Evolutionary conservation across 2,888 invertebrate genomes (phyloP).

Genomic region (Zaprionus obscuricornis): DNA sequence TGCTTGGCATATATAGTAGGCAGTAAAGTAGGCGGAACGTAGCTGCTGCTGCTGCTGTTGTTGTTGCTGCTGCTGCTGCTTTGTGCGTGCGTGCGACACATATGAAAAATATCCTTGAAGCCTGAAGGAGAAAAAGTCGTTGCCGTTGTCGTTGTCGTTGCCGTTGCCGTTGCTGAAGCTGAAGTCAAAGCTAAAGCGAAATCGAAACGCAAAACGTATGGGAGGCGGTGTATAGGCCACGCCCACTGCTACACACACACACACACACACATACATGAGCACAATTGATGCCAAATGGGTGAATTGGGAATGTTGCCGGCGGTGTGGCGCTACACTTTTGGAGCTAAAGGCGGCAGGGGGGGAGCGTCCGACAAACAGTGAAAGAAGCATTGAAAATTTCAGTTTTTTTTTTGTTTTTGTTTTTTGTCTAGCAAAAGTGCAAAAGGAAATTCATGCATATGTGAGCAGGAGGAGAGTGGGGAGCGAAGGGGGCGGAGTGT

Average conservation of each 20-base stretch:
- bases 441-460: constrained; percentile 78
- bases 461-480: constrained; percentile 38
- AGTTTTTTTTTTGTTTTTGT: too few relatives aligned
- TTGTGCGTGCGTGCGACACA: constrained; percentile 73
- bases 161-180: too few relatives aligned
- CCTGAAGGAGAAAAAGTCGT: constrained; percentile 10
- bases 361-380: too few relatives aligned
- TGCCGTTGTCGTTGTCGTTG: too few relatives aligned
- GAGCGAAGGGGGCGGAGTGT: background rate
- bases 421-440: constrained; percentile 52
- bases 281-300: constrained; percentile 47
- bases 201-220: too few relatives aligned
- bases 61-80: too few relatives aligned
- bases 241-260: constrained; percentile 14
- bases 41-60: too few relatives aligned
- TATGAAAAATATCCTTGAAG: constrained; percentile 74
- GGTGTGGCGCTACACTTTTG: background rate
- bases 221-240: too few relatives aligned
- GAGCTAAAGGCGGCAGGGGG: background rate
- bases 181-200: constrained; percentile 53
- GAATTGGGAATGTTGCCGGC: constrained; percentile 21
- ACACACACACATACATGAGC: background rate
- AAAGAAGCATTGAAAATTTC: too few relatives aligned
- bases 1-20: background rate
- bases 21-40: constrained; percentile 24